These are phyloP conservation scores for Eleginops maclovinus DNA, from an alignment of 2,113 vertebrate genomes.

Conservation along the genomic window DNA sequence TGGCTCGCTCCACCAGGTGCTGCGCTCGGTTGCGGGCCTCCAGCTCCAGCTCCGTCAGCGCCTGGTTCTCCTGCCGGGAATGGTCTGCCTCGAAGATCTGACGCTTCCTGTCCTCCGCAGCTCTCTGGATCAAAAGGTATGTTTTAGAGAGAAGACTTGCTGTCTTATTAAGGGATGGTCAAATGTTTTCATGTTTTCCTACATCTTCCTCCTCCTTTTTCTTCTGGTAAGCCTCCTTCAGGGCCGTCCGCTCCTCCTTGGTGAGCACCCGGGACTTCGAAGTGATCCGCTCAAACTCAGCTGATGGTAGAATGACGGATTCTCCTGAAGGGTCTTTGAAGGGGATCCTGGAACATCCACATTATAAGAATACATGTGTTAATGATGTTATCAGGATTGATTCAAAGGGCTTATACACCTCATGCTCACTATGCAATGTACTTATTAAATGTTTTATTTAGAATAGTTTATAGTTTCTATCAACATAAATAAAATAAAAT, in stretches of 20 bases:
- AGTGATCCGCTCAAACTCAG: constrained; percentile 84
- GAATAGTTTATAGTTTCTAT: no score
- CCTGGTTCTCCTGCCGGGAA: constrained; percentile 74
- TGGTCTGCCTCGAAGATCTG: constrained; percentile 81
- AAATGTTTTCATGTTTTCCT: not conserved
- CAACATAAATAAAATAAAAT: no score
- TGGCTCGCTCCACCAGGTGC: constrained; percentile 82
- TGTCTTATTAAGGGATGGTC: not conserved
- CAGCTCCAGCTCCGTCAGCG: constrained; percentile 85
- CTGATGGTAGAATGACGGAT: constrained; percentile 80
- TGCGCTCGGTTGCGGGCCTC: constrained; percentile 82
- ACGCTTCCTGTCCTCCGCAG: constrained; percentile 80
- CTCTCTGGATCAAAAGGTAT: constrained; percentile 68
- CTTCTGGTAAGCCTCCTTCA: constrained; percentile 66
- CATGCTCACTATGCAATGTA: no score
- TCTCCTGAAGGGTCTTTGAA: constrained; percentile 80
- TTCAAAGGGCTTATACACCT: no score
- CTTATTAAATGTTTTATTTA: no score
- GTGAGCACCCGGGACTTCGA: constrained; percentile 70
- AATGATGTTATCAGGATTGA: no score
- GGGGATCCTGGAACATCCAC: constrained; percentile 80
- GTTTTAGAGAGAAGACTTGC: not conserved
- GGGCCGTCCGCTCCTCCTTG: constrained; percentile 78
- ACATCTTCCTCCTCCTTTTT: constrained; percentile 75
- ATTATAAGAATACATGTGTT: not conserved